phyloP scores from a whole-genome alignment of 2,797 vertebrate genomes.

The Cyclopterus lumpus region DNA sequence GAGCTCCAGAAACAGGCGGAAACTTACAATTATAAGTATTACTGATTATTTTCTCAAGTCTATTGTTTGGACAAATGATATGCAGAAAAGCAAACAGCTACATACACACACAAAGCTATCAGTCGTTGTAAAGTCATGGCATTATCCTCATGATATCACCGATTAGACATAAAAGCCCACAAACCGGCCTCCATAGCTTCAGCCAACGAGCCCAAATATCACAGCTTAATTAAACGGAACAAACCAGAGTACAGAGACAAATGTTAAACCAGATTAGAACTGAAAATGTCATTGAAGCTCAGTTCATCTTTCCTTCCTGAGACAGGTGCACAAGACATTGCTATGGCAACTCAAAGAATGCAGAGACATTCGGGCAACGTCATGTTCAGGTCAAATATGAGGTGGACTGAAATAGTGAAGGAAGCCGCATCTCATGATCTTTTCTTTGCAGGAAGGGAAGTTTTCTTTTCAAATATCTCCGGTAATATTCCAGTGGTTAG shows the following conservation, averaged over 20 bases:
- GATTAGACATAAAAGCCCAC: slow-evolving; percentile 1
- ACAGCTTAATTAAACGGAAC: slow-evolving; percentile 24
- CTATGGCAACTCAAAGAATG: slow-evolving; percentile 54
- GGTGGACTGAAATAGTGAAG: slow-evolving; percentile 33
- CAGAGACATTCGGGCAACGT: slow-evolving; percentile 42
- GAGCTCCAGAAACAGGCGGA: not conserved
- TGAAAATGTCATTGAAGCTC: slow-evolving; percentile 41
- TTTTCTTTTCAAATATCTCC: not conserved
- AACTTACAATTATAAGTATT: not conserved
- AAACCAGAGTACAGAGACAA: slow-evolving; percentile 2
- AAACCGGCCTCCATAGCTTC: not conserved
- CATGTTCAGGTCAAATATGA: slow-evolving; percentile 39
- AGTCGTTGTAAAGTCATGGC: not conserved
- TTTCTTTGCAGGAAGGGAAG: not conserved
- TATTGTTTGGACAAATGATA: not conserved
- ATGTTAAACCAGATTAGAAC: slow-evolving; percentile 22
- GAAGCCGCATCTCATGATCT: not conserved
- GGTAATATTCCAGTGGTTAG: not conserved
- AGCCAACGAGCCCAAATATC: slow-evolving; percentile 15
- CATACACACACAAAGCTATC: not conserved
- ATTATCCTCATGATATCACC: slow-evolving; percentile 4
- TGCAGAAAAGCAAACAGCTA: not conserved
- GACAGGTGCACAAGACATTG: slow-evolving; percentile 36
- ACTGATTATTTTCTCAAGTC: not conserved
- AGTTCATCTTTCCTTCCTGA: slow-evolving; percentile 23